Percentiles rank a stretch among this genome's conserved stretches.
Evolutionary conservation across 1,140 invertebrate species (phyloP).

Genomic region (Pomacea maculata): DNA sequence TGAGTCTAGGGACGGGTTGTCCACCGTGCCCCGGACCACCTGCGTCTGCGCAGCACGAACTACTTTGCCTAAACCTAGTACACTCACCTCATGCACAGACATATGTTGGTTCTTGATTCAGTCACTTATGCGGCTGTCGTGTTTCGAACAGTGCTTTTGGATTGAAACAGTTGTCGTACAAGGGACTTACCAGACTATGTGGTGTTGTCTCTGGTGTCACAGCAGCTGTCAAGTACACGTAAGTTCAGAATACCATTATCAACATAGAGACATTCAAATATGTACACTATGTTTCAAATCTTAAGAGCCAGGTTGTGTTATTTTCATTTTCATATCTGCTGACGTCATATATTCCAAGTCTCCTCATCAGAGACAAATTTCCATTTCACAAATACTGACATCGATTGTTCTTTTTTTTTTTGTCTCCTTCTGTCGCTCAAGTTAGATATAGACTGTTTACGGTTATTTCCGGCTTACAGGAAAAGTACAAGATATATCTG

Average conservation of each 20-base stretch:
- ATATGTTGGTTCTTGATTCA: too few relatives aligned
- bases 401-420: background rate
- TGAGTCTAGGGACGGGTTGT: too few relatives aligned
- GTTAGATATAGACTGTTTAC: background rate
- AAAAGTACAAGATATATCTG: constrained; percentile 49
- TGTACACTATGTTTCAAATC: too few relatives aligned
- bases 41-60: too few relatives aligned
- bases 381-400: background rate
- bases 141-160: background rate
- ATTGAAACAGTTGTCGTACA: background rate
- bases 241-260: constrained; percentile 18
- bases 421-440: background rate
- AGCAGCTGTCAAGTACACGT: constrained; percentile 45
- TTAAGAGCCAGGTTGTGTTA: too few relatives aligned
- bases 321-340: background rate
- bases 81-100: too few relatives aligned
- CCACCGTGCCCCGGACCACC: too few relatives aligned
- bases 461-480: constrained; percentile 19
- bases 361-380: background rate
- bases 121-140: background rate
- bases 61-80: too few relatives aligned
- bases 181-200: constrained; percentile 12
- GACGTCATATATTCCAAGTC: background rate
- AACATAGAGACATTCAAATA: background rate
- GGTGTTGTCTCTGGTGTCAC: constrained; percentile 44